Base-by-base conservation (phyloP, 2,888 invertebrate species). In the Chrysomela aeneicollis region DNA sequence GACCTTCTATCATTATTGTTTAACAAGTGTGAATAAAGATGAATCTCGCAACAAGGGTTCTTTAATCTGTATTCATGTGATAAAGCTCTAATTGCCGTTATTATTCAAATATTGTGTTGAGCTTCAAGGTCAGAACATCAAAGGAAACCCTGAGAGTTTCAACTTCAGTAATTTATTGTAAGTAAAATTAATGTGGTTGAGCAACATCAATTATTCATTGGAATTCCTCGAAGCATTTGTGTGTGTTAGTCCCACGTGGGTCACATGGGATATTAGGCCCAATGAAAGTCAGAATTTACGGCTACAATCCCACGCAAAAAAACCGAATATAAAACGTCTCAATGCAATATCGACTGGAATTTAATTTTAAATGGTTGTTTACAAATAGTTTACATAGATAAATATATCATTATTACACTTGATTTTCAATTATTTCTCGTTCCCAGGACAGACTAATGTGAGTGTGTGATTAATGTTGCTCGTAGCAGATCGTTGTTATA, bases 401-500 rank as follows among this genome's bases (percentile, higher is more conserved):
- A 57, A 62, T 50, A 57, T 57, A 42, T 57, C 57, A 51, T 57
- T 55, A 51, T 57, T 55, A 42, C 62, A 62, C 50, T 57, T 49
- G 32, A 21, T 57, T 62, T 55, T 62, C 57, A 22, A 62, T 62
- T 51, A 62, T 58, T 61, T 49, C 49, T 50, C 26, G 49, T 55
- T 50, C 26, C 12, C 18, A 49, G 61, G 18, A 32, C 32, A 47
- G 35, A 54, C 35, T n/a, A n/a, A n/a, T 19, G 37, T 42, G 32
- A 42, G 21, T 21, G 19, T 37, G 22, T 22, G 19, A 55, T 42
- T 18, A 42, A 55, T 21, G 37, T 55, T 5, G 21, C 10, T 17
- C 22, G 55, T 19, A 18, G 32, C 15, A 10, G 4, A 35, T 35
- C 10, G 10, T 42, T 15, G 42, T 42, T 42, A 42, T 42, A n/a